A percentile compares a stretch with the other conserved stretches of the same genome.
These are phyloP conservation scores for Hesperia comma DNA, from an alignment of 2,888 invertebrate species.

Conservation along the genomic window DNA sequence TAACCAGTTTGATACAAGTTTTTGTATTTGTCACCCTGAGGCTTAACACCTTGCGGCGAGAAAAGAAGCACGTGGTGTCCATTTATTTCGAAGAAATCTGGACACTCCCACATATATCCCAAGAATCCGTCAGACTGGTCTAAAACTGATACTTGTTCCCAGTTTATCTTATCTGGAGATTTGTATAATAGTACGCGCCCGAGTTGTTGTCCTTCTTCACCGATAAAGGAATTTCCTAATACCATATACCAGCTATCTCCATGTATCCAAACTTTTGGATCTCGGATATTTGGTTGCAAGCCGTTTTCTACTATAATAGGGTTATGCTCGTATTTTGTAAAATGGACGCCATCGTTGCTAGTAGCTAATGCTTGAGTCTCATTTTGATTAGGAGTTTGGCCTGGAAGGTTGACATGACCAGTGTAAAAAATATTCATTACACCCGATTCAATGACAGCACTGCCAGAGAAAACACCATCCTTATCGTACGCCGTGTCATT, in stretches of 20 bases:
- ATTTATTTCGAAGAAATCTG: slow-evolving; percentile 73
- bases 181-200: slow-evolving; percentile 66
- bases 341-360: slow-evolving; percentile 63
- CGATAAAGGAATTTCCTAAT: slow-evolving; percentile 67
- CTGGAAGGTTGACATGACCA: slow-evolving; percentile 61
- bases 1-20: slow-evolving; percentile 74
- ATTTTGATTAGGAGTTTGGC: slow-evolving; percentile 55
- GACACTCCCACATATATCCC: slow-evolving; percentile 81
- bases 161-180: slow-evolving; percentile 62
- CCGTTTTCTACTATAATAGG: slow-evolving; percentile 62
- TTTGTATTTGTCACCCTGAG: slow-evolving; percentile 62
- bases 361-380: slow-evolving; percentile 65
- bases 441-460: slow-evolving; percentile 65
- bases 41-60: slow-evolving; percentile 70
- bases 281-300: slow-evolving; percentile 70
- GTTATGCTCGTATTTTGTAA: slow-evolving; percentile 62
- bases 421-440: slow-evolving; percentile 70
- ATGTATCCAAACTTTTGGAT: slow-evolving; percentile 78
- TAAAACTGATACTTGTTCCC: slow-evolving; percentile 59
- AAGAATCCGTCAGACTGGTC: slow-evolving; percentile 62
- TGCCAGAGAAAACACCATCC: slow-evolving; percentile 76
- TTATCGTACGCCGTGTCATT: slow-evolving; percentile 69
- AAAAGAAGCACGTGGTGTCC: slow-evolving; percentile 68
- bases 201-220: slow-evolving; percentile 44
- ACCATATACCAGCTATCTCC: slow-evolving; percentile 68